Evolutionary conservation across 2,113 vertebrate species (phyloP), one percentile per base, ranked within the genome.

Genomic region (Cynocephalus volans): DNA sequence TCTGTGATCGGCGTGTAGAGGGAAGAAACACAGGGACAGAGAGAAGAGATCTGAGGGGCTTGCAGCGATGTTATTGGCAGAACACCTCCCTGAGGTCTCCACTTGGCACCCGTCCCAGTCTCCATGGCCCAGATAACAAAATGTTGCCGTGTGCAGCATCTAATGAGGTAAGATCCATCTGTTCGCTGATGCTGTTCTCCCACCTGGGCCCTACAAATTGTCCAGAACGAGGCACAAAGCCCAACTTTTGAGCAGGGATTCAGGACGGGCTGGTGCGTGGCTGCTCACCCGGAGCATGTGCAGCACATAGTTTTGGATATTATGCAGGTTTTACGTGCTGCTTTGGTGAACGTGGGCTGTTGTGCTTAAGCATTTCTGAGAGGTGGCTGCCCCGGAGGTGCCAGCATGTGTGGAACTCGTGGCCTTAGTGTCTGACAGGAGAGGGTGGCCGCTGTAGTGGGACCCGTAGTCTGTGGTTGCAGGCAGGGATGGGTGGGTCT

Each of bases 321-420:
- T 17, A 56, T n/a, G 1, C 10, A 36, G 83, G 28, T 48, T 58
- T 79, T 12, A 67, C 12, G 8, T 8, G 4, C n/a, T 21, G 36
- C 23, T 88, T 65, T 24, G 52, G 75, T 50, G 36, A 31, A 41
- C 0, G 1, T 15, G 75, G 36, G 54, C 54, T 18, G 41, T 52
- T 88, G 36, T n/a, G 58, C n/a, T 33, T 64, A 52, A 41, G 41
- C 4, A 5, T 54, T 45, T 12, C 77, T 7, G 26, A 28, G 26
- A 12, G 8, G 64, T 26, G 24, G 33, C 26, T 21, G 17, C 48
- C 31, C 52, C 3, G 45, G 84, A n/a, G 67, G 52, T 2, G 24
- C 19, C 2, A 1, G 56, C n/a, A 52, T 0, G 5, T 1, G 50
- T 4, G 31, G 8, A 8, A 8, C 73, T 81, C 0, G 0, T 4